Conservation (phyloP, 2,113 vertebrate species). For the Leucosticte australis region DNA sequence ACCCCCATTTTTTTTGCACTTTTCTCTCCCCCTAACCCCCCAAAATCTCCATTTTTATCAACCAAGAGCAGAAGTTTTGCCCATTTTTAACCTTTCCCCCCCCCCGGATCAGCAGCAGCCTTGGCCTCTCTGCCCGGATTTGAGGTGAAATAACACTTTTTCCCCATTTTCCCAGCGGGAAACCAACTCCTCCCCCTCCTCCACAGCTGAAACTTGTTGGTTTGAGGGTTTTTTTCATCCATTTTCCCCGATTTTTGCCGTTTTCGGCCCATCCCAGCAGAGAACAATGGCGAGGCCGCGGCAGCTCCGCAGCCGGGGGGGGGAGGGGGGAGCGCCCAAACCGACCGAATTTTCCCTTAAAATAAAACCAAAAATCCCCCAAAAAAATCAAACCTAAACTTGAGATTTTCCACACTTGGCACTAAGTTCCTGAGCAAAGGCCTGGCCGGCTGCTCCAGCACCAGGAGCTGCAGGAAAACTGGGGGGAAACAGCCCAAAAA, state of each 20-base stretch:
- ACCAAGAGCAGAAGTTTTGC: rapidly evolving
- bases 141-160: neutral
- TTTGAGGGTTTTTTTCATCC: neutral
- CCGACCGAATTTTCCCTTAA: neutral
- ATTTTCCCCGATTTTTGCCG: neutral
- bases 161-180: neutral
- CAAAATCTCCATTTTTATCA: neutral
- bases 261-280: neutral
- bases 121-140: neutral
- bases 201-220: neutral
- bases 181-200: neutral
- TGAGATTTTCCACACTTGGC: neutral
- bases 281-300: neutral
- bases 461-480: rapidly evolving
- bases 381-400: neutral
- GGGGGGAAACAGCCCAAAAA: neutral
- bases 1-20: neutral
- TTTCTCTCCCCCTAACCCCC: neutral
- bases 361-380: neutral
- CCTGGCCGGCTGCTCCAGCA: neutral
- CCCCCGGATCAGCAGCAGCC: neutral
- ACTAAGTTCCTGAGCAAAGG: neutral
- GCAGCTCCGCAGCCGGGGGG: no score
- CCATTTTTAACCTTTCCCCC: neutral
- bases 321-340: neutral